Conservation (phyloP, 2,797 vertebrate species). For the Crocidura indochinensis region DNA sequence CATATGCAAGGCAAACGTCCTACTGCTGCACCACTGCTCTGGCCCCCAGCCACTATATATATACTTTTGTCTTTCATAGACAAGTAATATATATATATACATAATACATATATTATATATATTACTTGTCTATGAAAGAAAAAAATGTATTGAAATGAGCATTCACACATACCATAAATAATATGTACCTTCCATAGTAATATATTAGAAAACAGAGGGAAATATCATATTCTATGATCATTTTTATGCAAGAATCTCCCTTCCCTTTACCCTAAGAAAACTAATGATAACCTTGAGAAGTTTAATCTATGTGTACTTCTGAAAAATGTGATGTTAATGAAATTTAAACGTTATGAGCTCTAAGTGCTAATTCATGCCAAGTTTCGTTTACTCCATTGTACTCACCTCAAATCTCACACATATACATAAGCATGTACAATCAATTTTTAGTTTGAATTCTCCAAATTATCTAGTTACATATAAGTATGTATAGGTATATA, state of each 20-base stretch:
- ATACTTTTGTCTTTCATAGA: too few relatives aligned
- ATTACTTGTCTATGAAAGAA: constrained; percentile 10
- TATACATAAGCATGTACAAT: background rate
- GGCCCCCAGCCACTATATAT: too few relatives aligned
- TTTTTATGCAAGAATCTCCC: background rate
- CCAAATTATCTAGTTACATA: background rate
- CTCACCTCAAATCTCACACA: background rate
- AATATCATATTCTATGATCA: background rate
- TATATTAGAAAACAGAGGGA: background rate
- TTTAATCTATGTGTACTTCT: background rate
- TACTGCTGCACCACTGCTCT: too few relatives aligned
- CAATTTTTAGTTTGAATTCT: background rate
- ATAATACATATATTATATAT: too few relatives aligned
- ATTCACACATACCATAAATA: background rate
- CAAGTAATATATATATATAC: background rate
- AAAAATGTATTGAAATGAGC: background rate
- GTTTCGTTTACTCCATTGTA: background rate
- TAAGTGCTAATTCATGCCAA: background rate
- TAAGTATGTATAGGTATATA: background rate
- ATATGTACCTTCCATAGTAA: fast-evolving
- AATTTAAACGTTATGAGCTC: background rate
- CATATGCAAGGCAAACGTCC: too few relatives aligned
- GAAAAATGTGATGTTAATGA: background rate
- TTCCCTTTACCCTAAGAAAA: background rate
- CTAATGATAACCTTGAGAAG: background rate